Conservation (phyloP, 2,888 invertebrate genomes). For the Branchipolynoe longqiensis region DNA sequence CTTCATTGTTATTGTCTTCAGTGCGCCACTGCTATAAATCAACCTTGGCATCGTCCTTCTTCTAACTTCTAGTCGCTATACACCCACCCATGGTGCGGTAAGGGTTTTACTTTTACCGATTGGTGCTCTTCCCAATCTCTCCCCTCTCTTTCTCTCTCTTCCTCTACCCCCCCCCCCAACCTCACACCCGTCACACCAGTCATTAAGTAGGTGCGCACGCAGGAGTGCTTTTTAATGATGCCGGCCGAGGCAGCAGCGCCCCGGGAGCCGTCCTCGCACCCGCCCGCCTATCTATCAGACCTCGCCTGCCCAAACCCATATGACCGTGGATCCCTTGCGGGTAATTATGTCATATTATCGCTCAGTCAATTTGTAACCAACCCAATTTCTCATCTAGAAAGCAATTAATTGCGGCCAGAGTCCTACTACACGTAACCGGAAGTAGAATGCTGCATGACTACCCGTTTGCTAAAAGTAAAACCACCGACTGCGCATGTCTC, state of each 20-base stretch:
- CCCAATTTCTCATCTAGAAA: conserved; percentile 49
- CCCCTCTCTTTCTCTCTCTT: not conserved
- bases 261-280: conserved; percentile 1
- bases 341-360: conserved; percentile 56
- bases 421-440: too few relatives aligned
- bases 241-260: not conserved
- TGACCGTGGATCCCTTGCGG: conserved; percentile 48
- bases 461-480: too few relatives aligned
- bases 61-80: too few relatives aligned
- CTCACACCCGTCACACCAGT: too few relatives aligned
- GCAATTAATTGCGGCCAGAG: conserved; percentile 47
- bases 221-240: conserved; percentile 1
- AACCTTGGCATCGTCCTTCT: too few relatives aligned
- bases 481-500: too few relatives aligned
- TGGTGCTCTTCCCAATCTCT: not conserved
- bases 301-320: conserved; percentile 40
- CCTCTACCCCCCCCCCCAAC: too few relatives aligned
- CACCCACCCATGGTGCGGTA: too few relatives aligned
- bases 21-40: too few relatives aligned
- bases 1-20: too few relatives aligned
- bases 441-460: too few relatives aligned
- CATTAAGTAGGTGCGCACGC: not conserved
- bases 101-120: not conserved
- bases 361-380: conserved; percentile 54
- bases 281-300: conserved; percentile 36